Evolutionary conservation across 2,113 vertebrate genomes (phyloP), one percentile per base, ranked within the genome.

Genomic region (Ia io): DNA sequence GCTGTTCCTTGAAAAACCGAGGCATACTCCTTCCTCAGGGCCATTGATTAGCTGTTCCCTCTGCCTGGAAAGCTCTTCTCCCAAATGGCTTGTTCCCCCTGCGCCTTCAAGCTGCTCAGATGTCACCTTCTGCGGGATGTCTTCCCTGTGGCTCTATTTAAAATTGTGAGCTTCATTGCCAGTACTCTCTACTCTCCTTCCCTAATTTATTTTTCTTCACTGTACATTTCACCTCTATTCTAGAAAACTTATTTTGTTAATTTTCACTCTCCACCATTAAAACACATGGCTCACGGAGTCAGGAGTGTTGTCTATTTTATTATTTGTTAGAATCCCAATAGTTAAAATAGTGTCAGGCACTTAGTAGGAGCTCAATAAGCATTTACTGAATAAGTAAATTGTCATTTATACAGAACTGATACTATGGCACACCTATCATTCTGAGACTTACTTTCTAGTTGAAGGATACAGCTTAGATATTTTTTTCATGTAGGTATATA

Each of bases 201-300:
- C 51, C 42, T 56, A 59, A 79, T 70, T 83, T 74, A 40, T 90
- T 85, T 82, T 56, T 49, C 42, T 86, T 8, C 61, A 9, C 51
- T 37, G 9, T 86, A 69, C 28, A 30, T 89, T 96, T 69, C 32
- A 44, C 28, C 5, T 83, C 32, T 83, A 53, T 59, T 20, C 9
- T 74, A 65, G 30, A 84, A 91, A 96, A 65, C 13, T 32, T 74
- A 71, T 67, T 95, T 91, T 94, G 14, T 40, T 74, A 80, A 88
- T 94, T 79, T 63, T 61, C 56, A 84, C 9, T 67, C 40, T 86
- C 63, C 4, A 70, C n/a, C 78, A 77, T 92, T 61, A 85, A 67
- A 88, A 77, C 10, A 8, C n/a, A 71, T 49, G 32, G 44, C 9
- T 20, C 28, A 51, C 13, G 65, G 47, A 76, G 13, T 80, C n/a